Evolutionary conservation across 2,797 vertebrate species (phyloP).

Genomic region (Lithobates pipiens): DNA sequence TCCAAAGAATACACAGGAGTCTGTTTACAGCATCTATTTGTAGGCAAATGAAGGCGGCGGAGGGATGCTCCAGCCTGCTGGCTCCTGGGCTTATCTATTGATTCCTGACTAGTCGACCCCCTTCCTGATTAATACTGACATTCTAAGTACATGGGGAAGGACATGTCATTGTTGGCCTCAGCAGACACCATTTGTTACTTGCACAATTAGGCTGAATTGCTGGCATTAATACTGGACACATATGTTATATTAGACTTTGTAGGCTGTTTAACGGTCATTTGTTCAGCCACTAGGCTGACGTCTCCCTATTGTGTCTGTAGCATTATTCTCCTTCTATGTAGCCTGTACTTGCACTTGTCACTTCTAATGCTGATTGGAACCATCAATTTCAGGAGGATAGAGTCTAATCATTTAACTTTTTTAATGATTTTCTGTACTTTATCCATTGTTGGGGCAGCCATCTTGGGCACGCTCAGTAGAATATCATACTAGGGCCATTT

Average conservation of each 20-base stretch:
- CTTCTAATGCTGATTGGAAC: too few relatives aligned
- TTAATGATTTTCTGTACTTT: too few relatives aligned
- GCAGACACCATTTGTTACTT: conserved; percentile 47
- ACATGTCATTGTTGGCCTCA: conserved; percentile 12
- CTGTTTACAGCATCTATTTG: conserved; percentile 64
- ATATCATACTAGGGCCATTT: too few relatives aligned
- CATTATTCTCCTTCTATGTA: neutral
- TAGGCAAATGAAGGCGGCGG: conserved; percentile 60
- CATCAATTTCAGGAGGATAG: too few relatives aligned
- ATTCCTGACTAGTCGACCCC: conserved; percentile 7
- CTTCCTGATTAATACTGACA: conserved; percentile 40
- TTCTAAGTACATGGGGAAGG: conserved; percentile 21
- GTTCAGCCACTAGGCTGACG: neutral
- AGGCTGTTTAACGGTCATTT: neutral
- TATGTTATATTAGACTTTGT: neutral
- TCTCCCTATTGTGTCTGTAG: neutral
- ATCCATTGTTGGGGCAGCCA: too few relatives aligned
- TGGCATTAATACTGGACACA: conserved; percentile 9
- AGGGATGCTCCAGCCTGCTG: conserved; percentile 62
- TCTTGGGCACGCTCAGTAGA: too few relatives aligned
- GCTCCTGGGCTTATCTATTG: conserved; percentile 56
- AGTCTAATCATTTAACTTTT: too few relatives aligned
- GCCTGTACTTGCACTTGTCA: too few relatives aligned
- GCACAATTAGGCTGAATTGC: conserved; percentile 6
- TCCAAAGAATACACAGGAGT: conserved; percentile 60